Evolutionary conservation across 1,140 invertebrate species (phyloP), one percentile per base, ranked within the genome.

Genomic region (Penaeus vannamei): DNA sequence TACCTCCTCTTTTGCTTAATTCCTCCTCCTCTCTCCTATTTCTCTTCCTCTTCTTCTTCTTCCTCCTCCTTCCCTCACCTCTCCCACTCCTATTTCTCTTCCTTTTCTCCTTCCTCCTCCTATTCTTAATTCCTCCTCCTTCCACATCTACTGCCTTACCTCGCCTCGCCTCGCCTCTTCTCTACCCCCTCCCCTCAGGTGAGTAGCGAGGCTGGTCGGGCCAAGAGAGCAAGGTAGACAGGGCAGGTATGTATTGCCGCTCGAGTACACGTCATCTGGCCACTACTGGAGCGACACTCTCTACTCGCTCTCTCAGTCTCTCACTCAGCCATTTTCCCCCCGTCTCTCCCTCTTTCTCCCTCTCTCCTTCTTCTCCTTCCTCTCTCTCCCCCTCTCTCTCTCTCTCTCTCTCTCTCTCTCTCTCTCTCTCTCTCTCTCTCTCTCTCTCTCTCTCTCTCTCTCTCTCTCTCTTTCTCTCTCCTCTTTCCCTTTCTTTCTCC

Each of bases 41-140:
- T 64, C n/a, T 64, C n/a, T 64, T 64, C n/a, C n/a, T 64, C n/a
- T 64, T 64, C n/a, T 64, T 64, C n/a, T 64, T 64, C 17, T n/a
- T 64, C 17, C 17, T 19, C 17, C 62, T 19, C 17, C n/a, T 64
- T 64, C n/a, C n/a, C n/a, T n/a, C n/a, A n/a, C n/a, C n/a, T n/a
- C n/a, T n/a, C n/a, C n/a, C n/a, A n/a, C n/a, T n/a, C n/a, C n/a
- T n/a, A n/a, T n/a, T n/a, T n/a, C n/a, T n/a, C n/a, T n/a, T n/a
- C n/a, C n/a, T n/a, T n/a, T n/a, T n/a, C n/a, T n/a, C n/a, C n/a
- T n/a, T n/a, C n/a, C n/a, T n/a, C n/a, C n/a, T n/a, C n/a, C n/a
- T n/a, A n/a, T n/a, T n/a, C n/a, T n/a, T n/a, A n/a, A n/a, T n/a
- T n/a, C n/a, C n/a, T n/a, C n/a, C n/a, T 64, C n/a, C 62, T 64